Conservation (phyloP, 2,113 vertebrate species). For the Lynx canadensis region DNA sequence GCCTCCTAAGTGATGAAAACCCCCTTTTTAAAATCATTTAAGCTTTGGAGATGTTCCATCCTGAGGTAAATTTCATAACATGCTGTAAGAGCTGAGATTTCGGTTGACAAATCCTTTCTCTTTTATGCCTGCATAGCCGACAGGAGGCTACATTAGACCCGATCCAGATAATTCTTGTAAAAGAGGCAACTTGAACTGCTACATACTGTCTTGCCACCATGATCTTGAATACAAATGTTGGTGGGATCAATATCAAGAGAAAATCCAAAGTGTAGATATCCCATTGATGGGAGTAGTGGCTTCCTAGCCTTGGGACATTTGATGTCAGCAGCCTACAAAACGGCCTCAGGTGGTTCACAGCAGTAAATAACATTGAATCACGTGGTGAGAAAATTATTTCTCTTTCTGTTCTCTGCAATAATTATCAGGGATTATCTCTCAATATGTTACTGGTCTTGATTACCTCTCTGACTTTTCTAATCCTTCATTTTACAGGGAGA, state of each 20-base stretch:
- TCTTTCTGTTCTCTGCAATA: neutral
- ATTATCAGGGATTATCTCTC: neutral
- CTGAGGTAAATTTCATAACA: neutral
- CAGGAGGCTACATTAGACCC: neutral
- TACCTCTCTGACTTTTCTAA: neutral
- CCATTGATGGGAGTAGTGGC: neutral
- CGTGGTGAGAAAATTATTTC: neutral
- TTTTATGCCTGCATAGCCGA: neutral
- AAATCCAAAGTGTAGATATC: neutral
- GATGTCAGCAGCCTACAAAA: neutral
- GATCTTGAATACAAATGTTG: neutral
- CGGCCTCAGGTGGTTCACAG: neutral
- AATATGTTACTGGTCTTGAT: neutral
- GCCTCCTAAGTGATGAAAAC: neutral
- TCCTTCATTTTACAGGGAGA: neutral
- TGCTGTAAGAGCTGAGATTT: neutral
- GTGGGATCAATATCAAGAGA: neutral
- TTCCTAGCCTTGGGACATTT: neutral
- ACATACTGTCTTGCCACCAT: neutral
- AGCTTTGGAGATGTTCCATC: constrained; percentile 7
- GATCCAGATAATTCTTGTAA: neutral
- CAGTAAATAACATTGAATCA: neutral
- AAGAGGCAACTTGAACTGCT: neutral
- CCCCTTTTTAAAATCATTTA: neutral
- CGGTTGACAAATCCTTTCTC: neutral